These are phyloP conservation scores for Hycleus cichorii DNA, from an alignment of 1,140 invertebrate genomes.

Conservation along the genomic window DNA sequence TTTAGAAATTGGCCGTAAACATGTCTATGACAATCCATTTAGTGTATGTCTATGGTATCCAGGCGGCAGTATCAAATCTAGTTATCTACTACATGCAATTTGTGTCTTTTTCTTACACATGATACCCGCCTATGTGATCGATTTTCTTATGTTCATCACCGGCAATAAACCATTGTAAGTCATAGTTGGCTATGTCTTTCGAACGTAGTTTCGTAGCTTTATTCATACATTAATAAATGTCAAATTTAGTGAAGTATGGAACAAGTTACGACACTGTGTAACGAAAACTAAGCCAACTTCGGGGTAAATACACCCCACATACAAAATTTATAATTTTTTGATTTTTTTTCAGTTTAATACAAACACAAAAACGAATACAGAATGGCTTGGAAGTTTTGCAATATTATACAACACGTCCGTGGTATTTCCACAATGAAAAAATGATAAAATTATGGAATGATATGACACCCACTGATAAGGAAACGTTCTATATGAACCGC, in stretches of 20 bases:
- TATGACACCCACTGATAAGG: constrained; percentile 52
- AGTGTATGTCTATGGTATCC: constrained; percentile 74
- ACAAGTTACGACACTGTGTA: too few species aligned
- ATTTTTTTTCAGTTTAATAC: constrained; percentile 50
- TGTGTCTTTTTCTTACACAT: constrained; percentile 66
- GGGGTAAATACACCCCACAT: too few species aligned
- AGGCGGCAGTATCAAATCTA: constrained; percentile 63
- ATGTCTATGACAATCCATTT: constrained; percentile 54
- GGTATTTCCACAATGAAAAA: constrained; percentile 72
- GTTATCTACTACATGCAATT: constrained; percentile 57
- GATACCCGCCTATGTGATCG: constrained; percentile 76
- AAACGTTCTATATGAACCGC: constrained; percentile 52
- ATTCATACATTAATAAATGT: background rate
- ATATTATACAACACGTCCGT: constrained; percentile 81
- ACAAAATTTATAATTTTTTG: too few species aligned
- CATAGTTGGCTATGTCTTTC: too few species aligned
- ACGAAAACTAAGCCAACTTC: too few species aligned
- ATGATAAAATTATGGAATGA: constrained; percentile 52
- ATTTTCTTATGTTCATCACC: constrained; percentile 56
- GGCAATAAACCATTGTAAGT: constrained; percentile 73
- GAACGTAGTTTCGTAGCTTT: too few species aligned
- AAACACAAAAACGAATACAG: constrained; percentile 56
- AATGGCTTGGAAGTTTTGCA: constrained; percentile 61
- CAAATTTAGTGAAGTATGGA: background rate
- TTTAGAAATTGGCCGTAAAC: constrained; percentile 54